A percentile compares a stretch with the other conserved stretches of the same genome.
phyloP scores from a whole-genome alignment of 1,140 invertebrate species.

The Zeugodacus cucurbitae region DNA sequence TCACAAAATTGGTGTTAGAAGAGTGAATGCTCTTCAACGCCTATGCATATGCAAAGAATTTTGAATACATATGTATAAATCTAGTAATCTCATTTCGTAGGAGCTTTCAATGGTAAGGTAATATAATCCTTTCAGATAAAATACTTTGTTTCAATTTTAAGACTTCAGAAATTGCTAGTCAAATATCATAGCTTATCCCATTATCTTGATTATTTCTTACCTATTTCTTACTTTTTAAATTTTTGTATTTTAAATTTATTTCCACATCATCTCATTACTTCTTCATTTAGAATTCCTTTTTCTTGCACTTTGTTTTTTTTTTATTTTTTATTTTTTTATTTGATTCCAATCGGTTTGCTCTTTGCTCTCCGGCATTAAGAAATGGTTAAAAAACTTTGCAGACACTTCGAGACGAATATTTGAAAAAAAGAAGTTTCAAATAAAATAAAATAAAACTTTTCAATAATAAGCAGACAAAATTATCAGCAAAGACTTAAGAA shows the following conservation, averaged over 20 bases:
- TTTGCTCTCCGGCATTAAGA: neutral
- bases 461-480: neutral
- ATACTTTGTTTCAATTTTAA: no score
- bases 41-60: neutral
- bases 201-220: no score
- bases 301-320: no score
- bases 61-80: neutral
- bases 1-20: no score
- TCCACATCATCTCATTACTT: no score
- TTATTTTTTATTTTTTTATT: neutral
- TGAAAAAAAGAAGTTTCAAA: neutral
- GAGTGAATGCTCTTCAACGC: neutral
- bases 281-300: no score
- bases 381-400: neutral
- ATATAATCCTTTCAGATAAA: no score
- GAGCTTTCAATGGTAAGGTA: no score
- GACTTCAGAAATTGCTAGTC: no score
- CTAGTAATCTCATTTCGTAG: no score
- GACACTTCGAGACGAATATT: neutral
- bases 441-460: neutral
- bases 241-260: neutral
- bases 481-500: neutral
- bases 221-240: neutral
- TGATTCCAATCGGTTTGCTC: neutral
- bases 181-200: no score